Base-by-base conservation (phyloP, 2,888 invertebrate species). In the Sialis lutaria region DNA sequence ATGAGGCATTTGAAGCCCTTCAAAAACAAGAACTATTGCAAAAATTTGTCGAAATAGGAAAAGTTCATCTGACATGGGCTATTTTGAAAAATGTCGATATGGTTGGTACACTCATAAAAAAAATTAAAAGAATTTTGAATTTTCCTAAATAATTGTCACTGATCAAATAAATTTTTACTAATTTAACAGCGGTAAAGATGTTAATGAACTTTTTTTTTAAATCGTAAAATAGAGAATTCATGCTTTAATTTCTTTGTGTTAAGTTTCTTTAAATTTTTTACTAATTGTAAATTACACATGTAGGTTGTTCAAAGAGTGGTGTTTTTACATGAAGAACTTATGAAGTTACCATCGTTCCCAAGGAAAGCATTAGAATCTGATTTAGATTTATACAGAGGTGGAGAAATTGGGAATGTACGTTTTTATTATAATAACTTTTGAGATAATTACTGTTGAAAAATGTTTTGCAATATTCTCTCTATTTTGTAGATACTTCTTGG, bases 271-370 rank as follows among this genome's bases (percentile, higher is more conserved):
- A 22, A 22, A 22, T 22, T 2, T 22, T 22, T 22, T 22, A 22
- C 22, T 10, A 37, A 10, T 6, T 37, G 12, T 7, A 12, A 37
- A 6, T 37, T 37, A 6, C 35, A n/a, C n/a, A 60, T 57, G 48
- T 61, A 88, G 84, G 79, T 96, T 7, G 93, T 96, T 6, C 97
- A 96, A 68, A 76, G 97, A 53, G 96, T 98, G 4, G 93, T 96
- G 3, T 98, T 98, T 61, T 73, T 99, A 6, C 97, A 98, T 63
- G 98, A 99, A 59, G 98, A 99, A 64, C 72, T 99, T 6, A 95
- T 96, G 81, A 98, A 98, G 62, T 70, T 98, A 6, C 97, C 97
- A 0, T 90, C 97, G 0, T 99, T 99, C 63, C 98, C 98, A 0
- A 75, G 98, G 33, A 97, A 97, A 67, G 96, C 97, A 2, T 68